Evolutionary conservation across 2,888 invertebrate species (phyloP).

Genomic region (Meghimatium bilineatum): DNA sequence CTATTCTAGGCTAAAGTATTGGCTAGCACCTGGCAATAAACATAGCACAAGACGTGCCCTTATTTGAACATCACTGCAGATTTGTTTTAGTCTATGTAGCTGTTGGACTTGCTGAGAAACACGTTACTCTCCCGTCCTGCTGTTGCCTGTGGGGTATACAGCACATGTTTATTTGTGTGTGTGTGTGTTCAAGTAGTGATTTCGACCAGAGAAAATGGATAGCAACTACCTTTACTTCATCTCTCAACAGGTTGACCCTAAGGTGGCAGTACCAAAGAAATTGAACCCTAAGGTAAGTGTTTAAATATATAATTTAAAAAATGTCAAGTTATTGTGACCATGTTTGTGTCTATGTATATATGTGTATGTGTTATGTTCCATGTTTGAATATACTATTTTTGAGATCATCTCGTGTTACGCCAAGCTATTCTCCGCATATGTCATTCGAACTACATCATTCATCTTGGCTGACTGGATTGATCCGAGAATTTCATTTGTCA

Average conservation of each 20-base stretch:
- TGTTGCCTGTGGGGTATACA: no score
- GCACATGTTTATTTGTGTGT: background rate
- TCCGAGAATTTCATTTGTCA: no score
- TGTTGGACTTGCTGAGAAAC: no score
- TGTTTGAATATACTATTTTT: no score
- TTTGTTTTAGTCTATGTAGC: no score
- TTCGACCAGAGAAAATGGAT: constrained; percentile 48
- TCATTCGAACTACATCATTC: no score
- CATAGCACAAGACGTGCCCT: background rate
- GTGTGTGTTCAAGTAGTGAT: background rate
- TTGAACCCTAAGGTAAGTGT: constrained; percentile 71
- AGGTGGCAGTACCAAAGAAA: constrained; percentile 97
- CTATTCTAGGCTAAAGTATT: background rate
- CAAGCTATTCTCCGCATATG: no score
- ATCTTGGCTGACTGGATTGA: no score
- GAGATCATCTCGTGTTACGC: no score
- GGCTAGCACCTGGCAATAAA: background rate
- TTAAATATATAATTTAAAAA: background rate
- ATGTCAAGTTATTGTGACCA: background rate
- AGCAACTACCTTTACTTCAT: constrained; percentile 54
- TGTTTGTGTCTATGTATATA: background rate
- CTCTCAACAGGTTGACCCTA: constrained; percentile 94
- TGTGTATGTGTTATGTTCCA: no score
- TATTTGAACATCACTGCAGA: no score
- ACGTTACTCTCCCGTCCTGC: no score